Evolutionary conservation across 2,888 invertebrate genomes (phyloP).

Genomic region (Epinotia brunnichana): DNA sequence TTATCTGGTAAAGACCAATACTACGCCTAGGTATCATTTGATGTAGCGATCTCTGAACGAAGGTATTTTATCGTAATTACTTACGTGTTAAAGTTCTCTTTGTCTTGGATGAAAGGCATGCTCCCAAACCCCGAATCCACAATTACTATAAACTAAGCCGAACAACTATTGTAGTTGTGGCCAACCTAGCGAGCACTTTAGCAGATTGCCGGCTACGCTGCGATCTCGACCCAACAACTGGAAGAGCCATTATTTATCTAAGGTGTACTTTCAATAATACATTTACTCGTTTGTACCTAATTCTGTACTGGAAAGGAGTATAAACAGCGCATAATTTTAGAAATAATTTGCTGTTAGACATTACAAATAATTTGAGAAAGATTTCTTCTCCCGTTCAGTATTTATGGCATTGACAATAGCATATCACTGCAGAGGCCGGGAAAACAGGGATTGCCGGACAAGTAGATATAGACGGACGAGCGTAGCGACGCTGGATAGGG

Average conservation of each 20-base stretch:
- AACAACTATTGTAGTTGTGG: slow-evolving; percentile 46
- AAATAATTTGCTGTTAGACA: too few species aligned
- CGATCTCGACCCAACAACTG: slow-evolving; percentile 34
- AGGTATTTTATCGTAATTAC: not conserved
- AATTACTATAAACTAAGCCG: slow-evolving; percentile 35
- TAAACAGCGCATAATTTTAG: not conserved
- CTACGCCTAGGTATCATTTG: too few species aligned
- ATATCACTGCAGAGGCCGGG: too few species aligned
- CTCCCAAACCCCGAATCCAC: slow-evolving; percentile 17
- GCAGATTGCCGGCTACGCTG: slow-evolving; percentile 65
- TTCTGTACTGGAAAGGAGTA: not conserved
- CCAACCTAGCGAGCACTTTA: slow-evolving; percentile 60
- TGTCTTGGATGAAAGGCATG: slow-evolving; percentile 19
- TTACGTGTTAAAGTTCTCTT: slow-evolving; percentile 15
- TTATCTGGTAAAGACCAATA: too few species aligned
- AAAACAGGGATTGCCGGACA: too few species aligned
- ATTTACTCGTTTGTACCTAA: not conserved
- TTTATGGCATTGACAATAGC: too few species aligned
- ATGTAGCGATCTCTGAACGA: too few species aligned
- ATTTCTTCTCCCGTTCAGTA: too few species aligned
- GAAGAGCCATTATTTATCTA: slow-evolving; percentile 30
- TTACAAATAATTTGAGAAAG: too few species aligned
- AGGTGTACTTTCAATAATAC: not conserved
- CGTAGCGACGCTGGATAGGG: too few species aligned
- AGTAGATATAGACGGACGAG: too few species aligned